These are phyloP conservation scores for Clarias laeviceps DNA, from an alignment of 2,797 vertebrate species.

Conservation along the genomic window DNA sequence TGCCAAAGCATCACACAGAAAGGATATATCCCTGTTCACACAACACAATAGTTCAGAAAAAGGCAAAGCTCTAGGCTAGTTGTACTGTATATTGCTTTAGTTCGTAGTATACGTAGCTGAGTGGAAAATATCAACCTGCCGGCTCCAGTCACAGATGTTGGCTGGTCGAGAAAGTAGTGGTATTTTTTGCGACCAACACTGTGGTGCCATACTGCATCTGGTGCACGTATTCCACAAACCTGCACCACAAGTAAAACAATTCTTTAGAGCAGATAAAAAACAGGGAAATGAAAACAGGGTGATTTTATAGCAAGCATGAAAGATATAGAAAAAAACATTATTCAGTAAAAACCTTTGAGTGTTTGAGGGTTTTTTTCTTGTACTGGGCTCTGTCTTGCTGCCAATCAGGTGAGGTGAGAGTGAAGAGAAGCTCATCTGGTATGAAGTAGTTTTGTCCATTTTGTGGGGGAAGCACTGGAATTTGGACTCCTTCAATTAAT, in stretches of 20 bases:
- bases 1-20: slow-evolving; percentile 76
- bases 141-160: slow-evolving; percentile 79
- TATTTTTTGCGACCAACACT: slow-evolving; percentile 77
- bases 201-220: slow-evolving; percentile 84
- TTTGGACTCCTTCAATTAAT: slow-evolving; percentile 44
- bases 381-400: slow-evolving; percentile 61
- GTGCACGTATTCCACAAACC: slow-evolving; percentile 69
- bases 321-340: neutral
- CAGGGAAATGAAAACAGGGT: neutral
- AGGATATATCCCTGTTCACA: slow-evolving; percentile 83
- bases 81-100: neutral
- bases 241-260: slow-evolving; percentile 55
- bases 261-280: neutral
- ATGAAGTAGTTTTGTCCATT: slow-evolving; percentile 65
- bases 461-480: slow-evolving; percentile 56
- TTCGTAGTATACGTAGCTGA: neutral
- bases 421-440: slow-evolving; percentile 79
- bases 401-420: slow-evolving; percentile 71
- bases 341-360: slow-evolving; percentile 53
- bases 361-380: slow-evolving; percentile 66
- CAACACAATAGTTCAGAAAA: slow-evolving; percentile 21
- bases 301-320: neutral
- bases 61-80: neutral
- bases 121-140: slow-evolving; percentile 77
- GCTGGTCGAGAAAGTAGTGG: slow-evolving; percentile 81